A percentile compares a stretch with the other conserved stretches of the same genome.
Evolutionary conservation across 2,797 vertebrate genomes (phyloP).

Genomic region (Poeciliopsis infans): DNA sequence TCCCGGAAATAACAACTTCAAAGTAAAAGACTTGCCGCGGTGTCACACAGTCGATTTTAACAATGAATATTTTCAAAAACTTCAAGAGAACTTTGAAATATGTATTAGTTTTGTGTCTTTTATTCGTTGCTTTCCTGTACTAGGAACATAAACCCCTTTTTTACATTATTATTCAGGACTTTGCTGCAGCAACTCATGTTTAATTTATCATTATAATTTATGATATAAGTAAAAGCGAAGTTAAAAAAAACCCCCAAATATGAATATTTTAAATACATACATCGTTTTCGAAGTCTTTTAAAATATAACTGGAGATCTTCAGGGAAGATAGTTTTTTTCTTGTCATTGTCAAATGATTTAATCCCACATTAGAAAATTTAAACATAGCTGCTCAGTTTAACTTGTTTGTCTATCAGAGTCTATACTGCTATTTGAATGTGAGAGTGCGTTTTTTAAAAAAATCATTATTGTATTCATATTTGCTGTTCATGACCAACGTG

Average conservation of each 20-base stretch:
- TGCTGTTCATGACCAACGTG: not conserved
- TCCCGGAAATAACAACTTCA: not conserved
- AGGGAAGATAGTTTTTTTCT: not conserved
- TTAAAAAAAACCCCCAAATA: too few species aligned
- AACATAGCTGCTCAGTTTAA: not conserved
- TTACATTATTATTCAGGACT: not conserved
- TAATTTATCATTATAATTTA: too few species aligned
- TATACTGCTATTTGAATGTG: not conserved
- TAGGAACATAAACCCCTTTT: not conserved
- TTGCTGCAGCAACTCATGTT: too few species aligned
- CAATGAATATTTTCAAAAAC: not conserved
- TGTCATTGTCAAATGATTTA: not conserved
- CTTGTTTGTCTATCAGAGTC: not conserved
- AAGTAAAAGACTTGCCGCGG: not conserved
- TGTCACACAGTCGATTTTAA: not conserved
- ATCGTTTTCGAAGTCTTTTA: not conserved
- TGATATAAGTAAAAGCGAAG: too few species aligned
- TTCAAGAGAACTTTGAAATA: not conserved
- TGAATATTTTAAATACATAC: not conserved
- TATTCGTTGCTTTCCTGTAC: not conserved
- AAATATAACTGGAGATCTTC: not conserved
- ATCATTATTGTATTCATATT: not conserved
- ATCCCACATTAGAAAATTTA: not conserved
- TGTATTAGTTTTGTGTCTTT: not conserved
- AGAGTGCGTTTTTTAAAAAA: not conserved